phyloP scores from a whole-genome alignment of 2,888 invertebrate species.

The Callyntrura guangdongensis region DNA sequence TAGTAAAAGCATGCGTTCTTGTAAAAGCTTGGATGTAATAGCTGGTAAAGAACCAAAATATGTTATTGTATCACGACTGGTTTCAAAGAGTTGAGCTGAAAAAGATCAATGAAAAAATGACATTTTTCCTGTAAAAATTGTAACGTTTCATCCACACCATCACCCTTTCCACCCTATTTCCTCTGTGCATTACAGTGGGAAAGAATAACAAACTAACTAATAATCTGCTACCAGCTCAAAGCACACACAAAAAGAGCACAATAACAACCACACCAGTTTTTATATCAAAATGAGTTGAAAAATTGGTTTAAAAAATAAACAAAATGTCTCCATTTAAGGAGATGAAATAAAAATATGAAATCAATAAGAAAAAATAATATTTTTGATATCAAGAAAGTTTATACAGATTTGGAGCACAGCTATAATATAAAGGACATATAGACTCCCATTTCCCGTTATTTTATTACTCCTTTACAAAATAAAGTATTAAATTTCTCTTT shows the following conservation, averaged over 20 bases:
- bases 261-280: conserved; percentile 19
- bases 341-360: conserved; percentile 51
- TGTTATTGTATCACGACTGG: conserved; percentile 28
- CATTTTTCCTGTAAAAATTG: conserved; percentile 51
- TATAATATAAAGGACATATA: background rate
- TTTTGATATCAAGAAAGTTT: conserved; percentile 67
- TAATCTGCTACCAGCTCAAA: background rate
- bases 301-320: conserved; percentile 25
- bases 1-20: conserved; percentile 8
- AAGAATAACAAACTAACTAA: background rate
- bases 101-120: conserved; percentile 36
- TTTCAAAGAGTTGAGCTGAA: conserved; percentile 66
- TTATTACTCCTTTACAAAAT: conserved; percentile 66
- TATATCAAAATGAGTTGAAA: conserved; percentile 46
- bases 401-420: background rate
- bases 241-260: conserved; percentile 14
- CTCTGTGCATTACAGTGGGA: background rate
- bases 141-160: background rate
- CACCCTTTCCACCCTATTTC: conserved; percentile 50
- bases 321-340: conserved; percentile 75
- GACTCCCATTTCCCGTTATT: conserved; percentile 52
- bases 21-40: conserved; percentile 51
- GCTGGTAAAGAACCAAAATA: conserved; percentile 73
- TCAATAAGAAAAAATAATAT: conserved; percentile 53
- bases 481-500: conserved; percentile 72